These are phyloP conservation scores for Telmatochromis sp. DNA, from an alignment of 2,113 vertebrate genomes.

Conservation along the genomic window DNA sequence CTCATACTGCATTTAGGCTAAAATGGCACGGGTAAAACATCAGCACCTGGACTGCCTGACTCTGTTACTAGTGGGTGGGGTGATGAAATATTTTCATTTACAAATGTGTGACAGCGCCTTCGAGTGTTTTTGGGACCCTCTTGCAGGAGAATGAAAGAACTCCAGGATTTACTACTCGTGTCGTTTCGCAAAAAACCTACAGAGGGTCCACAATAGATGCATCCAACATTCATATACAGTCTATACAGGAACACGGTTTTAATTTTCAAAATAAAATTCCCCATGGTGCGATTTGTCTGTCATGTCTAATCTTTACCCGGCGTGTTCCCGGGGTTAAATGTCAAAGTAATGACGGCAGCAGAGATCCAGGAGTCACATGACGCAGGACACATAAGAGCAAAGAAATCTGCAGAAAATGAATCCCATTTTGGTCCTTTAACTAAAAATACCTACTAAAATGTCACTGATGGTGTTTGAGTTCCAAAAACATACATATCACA, in stretches of 20 bases:
- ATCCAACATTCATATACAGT: not conserved
- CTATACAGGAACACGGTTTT: rapidly evolving
- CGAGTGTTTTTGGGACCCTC: not conserved
- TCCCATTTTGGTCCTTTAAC: slow-evolving; percentile 46
- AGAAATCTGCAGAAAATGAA: not conserved
- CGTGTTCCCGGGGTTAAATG: not conserved
- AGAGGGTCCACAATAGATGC: not conserved
- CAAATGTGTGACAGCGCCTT: not conserved
- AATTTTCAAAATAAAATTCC: not conserved
- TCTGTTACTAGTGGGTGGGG: not conserved
- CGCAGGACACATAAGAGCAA: not conserved
- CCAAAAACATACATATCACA: not conserved
- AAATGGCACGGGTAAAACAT: not conserved
- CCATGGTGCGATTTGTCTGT: not conserved
- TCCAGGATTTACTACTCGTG: not conserved
- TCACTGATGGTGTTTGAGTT: slow-evolving; percentile 1
- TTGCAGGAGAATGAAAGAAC: not conserved
- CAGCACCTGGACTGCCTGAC: not conserved
- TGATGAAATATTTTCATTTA: not conserved
- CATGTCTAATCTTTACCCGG: not conserved
- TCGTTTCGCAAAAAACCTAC: not conserved
- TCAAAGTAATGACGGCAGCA: not conserved
- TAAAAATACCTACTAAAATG: not conserved
- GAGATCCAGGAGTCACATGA: not conserved
- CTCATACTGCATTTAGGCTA: not conserved